These are phyloP conservation scores for Pectinophora gossypiella DNA, from an alignment of 1,140 invertebrate genomes.

Conservation along the genomic window DNA sequence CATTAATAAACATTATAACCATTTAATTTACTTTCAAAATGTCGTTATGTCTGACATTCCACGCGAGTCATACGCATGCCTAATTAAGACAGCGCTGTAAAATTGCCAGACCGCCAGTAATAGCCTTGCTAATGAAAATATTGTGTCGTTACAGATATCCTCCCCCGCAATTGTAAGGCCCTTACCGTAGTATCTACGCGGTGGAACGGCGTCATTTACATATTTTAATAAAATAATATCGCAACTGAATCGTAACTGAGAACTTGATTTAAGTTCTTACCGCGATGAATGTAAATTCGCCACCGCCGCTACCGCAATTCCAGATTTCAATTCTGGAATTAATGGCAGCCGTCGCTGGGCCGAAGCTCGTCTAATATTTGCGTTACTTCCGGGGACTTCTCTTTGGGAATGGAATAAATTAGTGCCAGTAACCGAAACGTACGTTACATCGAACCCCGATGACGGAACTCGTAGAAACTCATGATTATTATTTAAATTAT, in stretches of 20 bases:
- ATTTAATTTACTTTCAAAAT: no score
- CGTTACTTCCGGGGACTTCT: constrained; percentile 67
- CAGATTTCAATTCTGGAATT: constrained; percentile 74
- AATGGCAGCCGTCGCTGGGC: constrained; percentile 64
- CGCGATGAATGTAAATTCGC: constrained; percentile 74
- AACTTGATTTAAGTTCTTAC: constrained; percentile 75
- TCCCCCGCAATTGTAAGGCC: constrained; percentile 53
- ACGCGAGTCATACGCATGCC: background rate
- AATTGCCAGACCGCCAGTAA: constrained; percentile 42
- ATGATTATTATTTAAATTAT: no score
- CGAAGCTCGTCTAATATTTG: constrained; percentile 69
- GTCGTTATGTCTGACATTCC: no score
- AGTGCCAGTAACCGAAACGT: constrained; percentile 35
- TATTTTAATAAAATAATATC: constrained; percentile 76
- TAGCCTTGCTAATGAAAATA: constrained; percentile 62
- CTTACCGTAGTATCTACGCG: constrained; percentile 56
- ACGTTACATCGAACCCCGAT: background rate
- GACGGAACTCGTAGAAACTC: no score
- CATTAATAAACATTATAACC: no score
- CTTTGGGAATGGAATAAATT: constrained; percentile 70
- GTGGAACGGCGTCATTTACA: constrained; percentile 68
- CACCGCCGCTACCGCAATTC: constrained; percentile 66
- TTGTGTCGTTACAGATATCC: constrained; percentile 59
- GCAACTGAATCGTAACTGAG: constrained; percentile 74
- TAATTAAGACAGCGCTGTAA: constrained; percentile 43